These are phyloP conservation scores for Eilema griseolum DNA, from an alignment of 2,888 invertebrate genomes.

Conservation along the genomic window DNA sequence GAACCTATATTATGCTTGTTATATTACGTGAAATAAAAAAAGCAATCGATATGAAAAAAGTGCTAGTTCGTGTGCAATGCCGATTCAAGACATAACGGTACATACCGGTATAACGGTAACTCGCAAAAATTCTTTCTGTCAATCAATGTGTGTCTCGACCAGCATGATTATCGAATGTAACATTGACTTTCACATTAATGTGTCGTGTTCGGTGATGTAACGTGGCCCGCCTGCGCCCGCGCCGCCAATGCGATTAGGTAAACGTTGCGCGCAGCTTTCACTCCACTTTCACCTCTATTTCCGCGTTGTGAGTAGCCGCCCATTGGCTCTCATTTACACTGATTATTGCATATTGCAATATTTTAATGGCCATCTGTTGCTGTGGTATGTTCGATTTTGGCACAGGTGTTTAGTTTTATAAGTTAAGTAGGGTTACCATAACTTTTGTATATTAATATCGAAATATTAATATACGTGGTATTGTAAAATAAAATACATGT, in stretches of 20 bases:
- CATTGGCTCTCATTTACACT: constrained; percentile 59
- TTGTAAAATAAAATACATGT: too few species aligned
- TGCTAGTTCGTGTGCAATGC: neutral
- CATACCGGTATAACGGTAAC: constrained; percentile 38
- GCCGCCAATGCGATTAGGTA: constrained; percentile 76
- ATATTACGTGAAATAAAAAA: neutral
- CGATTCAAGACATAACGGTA: constrained; percentile 33
- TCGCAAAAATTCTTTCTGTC: constrained; percentile 40
- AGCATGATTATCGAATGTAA: constrained; percentile 74
- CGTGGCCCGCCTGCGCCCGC: constrained; percentile 58
- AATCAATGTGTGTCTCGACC: constrained; percentile 49
- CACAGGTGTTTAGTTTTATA: constrained; percentile 3
- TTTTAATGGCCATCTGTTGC: constrained; percentile 31
- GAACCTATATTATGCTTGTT: neutral
- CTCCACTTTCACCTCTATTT: constrained; percentile 84
- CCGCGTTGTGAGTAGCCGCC: constrained; percentile 72
- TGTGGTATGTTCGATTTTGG: constrained; percentile 20
- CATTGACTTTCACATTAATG: constrained; percentile 85
- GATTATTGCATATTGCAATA: constrained; percentile 54
- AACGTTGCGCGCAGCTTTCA: constrained; percentile 84
- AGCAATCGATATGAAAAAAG: neutral
- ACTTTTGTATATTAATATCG: neutral
- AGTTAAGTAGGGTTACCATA: neutral
- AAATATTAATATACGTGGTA: neutral
- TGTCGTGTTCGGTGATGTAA: constrained; percentile 71